Percentiles rank a stretch among this genome's conserved stretches.
Evolutionary conservation across 2,113 vertebrate species (phyloP).

Genomic region (Paratilapia polleni): DNA sequence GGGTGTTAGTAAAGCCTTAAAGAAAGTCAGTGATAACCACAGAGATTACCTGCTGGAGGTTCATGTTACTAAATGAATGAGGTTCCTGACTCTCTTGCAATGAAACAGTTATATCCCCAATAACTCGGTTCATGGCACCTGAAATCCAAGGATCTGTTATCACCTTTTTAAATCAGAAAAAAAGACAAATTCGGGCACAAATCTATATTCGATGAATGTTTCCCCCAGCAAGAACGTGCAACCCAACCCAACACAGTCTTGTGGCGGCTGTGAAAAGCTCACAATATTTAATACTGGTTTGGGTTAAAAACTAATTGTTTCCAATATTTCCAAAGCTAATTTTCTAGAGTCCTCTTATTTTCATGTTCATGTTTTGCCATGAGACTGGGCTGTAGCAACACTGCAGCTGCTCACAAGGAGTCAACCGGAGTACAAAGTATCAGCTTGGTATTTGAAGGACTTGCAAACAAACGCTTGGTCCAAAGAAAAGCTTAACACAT

Average conservation of each 20-base stretch:
- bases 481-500: neutral
- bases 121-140: neutral
- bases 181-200: rapidly evolving
- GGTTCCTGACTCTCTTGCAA: neutral
- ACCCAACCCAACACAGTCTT: neutral
- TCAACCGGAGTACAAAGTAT: neutral
- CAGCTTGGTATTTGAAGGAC: neutral
- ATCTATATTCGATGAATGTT: neutral
- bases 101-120: neutral
- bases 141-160: neutral
- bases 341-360: too few species aligned
- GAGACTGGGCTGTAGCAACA: too few species aligned
- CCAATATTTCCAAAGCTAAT: too few species aligned
- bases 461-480: neutral
- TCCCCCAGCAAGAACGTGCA: neutral
- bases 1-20: neutral
- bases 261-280: neutral
- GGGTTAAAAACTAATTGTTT: too few species aligned
- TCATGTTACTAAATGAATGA: neutral
- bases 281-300: neutral
- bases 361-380: neutral
- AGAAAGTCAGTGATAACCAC: neutral
- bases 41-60: neutral
- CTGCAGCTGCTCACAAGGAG: too few species aligned
- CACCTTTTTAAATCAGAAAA: too few species aligned